Percentiles rank a stretch among this genome's conserved stretches.
phyloP scores from a whole-genome alignment of 2,113 vertebrate genomes.

The Anarhynchus alexandrinus region DNA sequence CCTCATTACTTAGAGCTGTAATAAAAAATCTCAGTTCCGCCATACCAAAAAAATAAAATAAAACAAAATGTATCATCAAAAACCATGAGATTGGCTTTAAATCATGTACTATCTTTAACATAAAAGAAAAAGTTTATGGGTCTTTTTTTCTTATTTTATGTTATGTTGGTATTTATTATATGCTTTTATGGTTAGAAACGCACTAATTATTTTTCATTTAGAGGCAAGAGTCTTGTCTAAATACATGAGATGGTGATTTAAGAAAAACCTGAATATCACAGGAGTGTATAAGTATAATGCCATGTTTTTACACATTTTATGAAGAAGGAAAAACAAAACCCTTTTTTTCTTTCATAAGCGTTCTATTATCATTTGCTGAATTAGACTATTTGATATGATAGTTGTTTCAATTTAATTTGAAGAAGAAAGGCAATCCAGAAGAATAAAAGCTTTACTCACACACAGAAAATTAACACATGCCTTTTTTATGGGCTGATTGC shows the following conservation, averaged over 20 bases:
- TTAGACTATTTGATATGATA: neutral
- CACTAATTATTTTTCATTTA: neutral
- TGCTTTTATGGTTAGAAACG: neutral
- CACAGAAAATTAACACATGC: neutral
- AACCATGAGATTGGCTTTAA: neutral
- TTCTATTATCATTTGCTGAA: neutral
- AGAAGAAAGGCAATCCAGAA: neutral
- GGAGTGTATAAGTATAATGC: neutral
- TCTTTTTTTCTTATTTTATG: neutral
- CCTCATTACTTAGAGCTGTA: neutral
- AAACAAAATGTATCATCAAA: neutral
- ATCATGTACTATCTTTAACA: neutral
- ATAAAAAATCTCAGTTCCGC: neutral
- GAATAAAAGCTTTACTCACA: neutral
- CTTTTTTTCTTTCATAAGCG: neutral
- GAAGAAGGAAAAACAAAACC: neutral
- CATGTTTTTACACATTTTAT: neutral
- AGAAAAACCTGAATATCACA: neutral
- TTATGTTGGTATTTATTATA: neutral
- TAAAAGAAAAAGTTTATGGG: neutral
- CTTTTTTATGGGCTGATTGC: neutral
- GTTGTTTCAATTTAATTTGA: slow-evolving; percentile 1
- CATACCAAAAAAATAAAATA: neutral
- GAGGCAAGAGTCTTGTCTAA: neutral
- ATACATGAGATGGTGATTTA: neutral